These are phyloP conservation scores for Strigamia transsilvanica DNA, from an alignment of 2,888 invertebrate genomes.

Conservation along the genomic window DNA sequence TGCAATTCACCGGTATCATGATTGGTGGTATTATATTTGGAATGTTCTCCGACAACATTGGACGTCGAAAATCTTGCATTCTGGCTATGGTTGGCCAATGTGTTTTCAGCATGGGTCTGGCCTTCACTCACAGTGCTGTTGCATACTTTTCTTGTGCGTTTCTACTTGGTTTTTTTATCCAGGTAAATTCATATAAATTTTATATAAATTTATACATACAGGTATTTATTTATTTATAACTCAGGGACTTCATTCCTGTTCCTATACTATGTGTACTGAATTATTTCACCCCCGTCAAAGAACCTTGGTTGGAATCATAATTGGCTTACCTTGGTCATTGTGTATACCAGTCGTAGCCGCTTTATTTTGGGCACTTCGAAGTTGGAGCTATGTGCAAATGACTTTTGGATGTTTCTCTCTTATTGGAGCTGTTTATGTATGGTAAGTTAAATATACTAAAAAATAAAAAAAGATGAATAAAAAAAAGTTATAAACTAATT, in stretches of 20 bases:
- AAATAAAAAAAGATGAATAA: not conserved
- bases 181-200: not conserved
- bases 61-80: not conserved
- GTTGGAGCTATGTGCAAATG: constrained; percentile 39
- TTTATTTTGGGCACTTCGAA: constrained; percentile 16
- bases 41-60: constrained; percentile 28
- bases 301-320: not conserved
- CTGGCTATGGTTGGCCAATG: not conserved
- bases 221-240: not conserved
- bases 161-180: constrained; percentile 17
- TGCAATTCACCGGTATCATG: constrained; percentile 26
- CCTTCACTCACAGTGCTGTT: not conserved
- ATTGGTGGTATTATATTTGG: constrained; percentile 42
- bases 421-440: not conserved
- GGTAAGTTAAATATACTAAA: constrained; percentile 9
- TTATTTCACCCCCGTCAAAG: constrained; percentile 48
- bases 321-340: constrained; percentile 50
- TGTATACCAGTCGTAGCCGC: not conserved
- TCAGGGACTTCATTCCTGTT: constrained; percentile 24
- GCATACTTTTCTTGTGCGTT: constrained; percentile 2
- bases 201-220: no score
- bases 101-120: not conserved
- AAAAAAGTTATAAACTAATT: no score
- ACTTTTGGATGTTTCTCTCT: not conserved
- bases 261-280: constrained; percentile 28